phyloP scores from a whole-genome alignment of 2,113 vertebrate genomes.

The Epinephelus moara region DNA sequence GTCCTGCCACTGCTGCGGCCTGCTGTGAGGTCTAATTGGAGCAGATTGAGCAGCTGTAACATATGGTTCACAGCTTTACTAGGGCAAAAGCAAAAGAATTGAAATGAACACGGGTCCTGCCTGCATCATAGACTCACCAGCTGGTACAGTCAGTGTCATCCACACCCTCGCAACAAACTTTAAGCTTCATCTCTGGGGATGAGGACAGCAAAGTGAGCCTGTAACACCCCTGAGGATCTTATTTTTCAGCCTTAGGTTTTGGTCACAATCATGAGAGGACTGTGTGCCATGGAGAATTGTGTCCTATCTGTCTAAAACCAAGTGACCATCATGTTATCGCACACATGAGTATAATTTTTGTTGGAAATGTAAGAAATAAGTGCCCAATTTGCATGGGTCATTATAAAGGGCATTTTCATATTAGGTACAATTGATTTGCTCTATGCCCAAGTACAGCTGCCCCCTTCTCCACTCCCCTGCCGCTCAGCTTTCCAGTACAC shows the following conservation, averaged over 20 bases:
- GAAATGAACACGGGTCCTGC: constrained; percentile 7
- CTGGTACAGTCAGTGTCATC: constrained; percentile 18
- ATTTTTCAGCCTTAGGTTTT: constrained; percentile 4
- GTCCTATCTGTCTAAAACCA: constrained; percentile 13
- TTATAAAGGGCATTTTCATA: neutral
- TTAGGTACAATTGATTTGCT: no score
- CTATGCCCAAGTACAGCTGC: no score
- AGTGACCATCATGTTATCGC: neutral
- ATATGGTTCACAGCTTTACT: constrained; percentile 57
- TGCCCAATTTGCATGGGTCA: neutral
- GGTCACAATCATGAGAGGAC: neutral
- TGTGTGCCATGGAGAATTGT: neutral
- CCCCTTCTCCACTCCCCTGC: no score
- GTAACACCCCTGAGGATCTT: neutral
- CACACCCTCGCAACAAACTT: neutral
- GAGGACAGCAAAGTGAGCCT: neutral
- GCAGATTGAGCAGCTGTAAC: constrained; percentile 52
- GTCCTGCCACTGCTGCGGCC: constrained; percentile 15
- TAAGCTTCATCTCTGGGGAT: neutral
- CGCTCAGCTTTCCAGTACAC: no score
- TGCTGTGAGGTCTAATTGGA: constrained; percentile 65
- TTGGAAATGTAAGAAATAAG: neutral
- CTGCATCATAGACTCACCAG: constrained; percentile 14
- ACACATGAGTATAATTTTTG: neutral
- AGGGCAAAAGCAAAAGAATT: constrained; percentile 15